Conservation (phyloP, 1,140 invertebrate species). For the Gonatopus flavifemur region DNA sequence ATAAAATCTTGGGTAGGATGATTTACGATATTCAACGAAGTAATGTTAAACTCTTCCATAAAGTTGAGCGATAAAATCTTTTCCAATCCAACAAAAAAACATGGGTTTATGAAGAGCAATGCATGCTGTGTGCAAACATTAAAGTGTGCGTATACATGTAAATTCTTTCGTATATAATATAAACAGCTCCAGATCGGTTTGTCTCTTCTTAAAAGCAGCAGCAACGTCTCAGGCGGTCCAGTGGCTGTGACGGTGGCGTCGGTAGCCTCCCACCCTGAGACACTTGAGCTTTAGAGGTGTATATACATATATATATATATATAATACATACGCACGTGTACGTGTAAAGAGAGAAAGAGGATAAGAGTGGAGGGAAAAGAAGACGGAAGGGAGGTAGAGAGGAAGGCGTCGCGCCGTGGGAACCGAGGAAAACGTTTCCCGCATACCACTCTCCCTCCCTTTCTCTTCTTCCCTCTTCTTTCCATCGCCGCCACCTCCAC, state of each 20-base stretch:
- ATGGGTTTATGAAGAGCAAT: too few relatives aligned
- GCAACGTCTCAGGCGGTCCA: slow-evolving; percentile 48
- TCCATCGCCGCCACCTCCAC: slow-evolving; percentile 5
- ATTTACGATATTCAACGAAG: too few relatives aligned
- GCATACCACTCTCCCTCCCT: slow-evolving; percentile 40
- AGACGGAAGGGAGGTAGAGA: slow-evolving; percentile 26
- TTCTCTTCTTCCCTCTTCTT: slow-evolving; percentile 17
- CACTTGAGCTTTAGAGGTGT: slow-evolving; percentile 17
- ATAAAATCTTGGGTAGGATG: too few relatives aligned
- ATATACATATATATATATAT: slow-evolving; percentile 4
- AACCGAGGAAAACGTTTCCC: slow-evolving; percentile 57
- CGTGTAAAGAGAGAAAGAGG: slow-evolving; percentile 9
- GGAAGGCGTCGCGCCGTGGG: slow-evolving; percentile 50
- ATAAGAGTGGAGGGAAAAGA: slow-evolving; percentile 18
- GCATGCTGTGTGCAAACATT: too few relatives aligned
- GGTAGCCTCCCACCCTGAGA: slow-evolving; percentile 17
- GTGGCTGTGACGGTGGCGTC: slow-evolving; percentile 34
- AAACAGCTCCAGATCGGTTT: slow-evolving; percentile 19
- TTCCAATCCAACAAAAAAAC: too few relatives aligned
- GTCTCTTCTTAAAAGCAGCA: slow-evolving; percentile 19
- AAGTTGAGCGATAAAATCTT: too few relatives aligned
- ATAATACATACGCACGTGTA: slow-evolving; percentile 5
- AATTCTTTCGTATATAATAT: too few relatives aligned
- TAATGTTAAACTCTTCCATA: too few relatives aligned
- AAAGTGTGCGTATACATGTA: too few relatives aligned